Percentiles rank a stretch among this genome's conserved stretches.
Conservation (phyloP, 1,140 invertebrate species). For the Globodera rostochiensis region DNA sequence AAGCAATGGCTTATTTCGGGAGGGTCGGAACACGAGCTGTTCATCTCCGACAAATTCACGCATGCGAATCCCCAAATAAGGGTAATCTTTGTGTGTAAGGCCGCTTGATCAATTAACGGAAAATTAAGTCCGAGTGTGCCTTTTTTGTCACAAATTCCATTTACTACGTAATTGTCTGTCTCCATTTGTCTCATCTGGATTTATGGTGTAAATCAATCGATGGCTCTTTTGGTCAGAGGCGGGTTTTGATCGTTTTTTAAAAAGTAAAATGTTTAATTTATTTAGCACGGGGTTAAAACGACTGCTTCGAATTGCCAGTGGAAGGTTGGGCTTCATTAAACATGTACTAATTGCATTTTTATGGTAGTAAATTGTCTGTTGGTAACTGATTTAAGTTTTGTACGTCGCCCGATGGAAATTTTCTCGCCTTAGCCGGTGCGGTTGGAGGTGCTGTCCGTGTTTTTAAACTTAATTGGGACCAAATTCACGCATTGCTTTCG, state of each 20-base stretch:
- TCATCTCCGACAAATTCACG: slow-evolving; percentile 33
- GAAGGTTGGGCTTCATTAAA: slow-evolving; percentile 26
- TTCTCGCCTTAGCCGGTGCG: slow-evolving; percentile 19
- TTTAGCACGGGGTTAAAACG: background rate
- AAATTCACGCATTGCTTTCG: slow-evolving; percentile 5
- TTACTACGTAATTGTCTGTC: background rate
- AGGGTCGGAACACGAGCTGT: slow-evolving; percentile 49
- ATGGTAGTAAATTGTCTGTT: slow-evolving; percentile 11
- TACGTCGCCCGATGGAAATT: slow-evolving; percentile 36
- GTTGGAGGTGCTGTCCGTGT: slow-evolving; percentile 16
- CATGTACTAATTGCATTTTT: slow-evolving; percentile 7
- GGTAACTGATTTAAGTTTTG: slow-evolving; percentile 18
- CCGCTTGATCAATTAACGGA: background rate
- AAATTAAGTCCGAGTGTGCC: slow-evolving; percentile 23
- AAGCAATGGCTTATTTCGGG: slow-evolving; percentile 47
- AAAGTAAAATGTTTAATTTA: background rate
- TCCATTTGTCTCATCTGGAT: slow-evolving; percentile 5
- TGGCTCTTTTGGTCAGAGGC: slow-evolving; percentile 9
- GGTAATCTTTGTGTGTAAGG: background rate
- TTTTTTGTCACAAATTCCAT: background rate
- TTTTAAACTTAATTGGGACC: slow-evolving; percentile 6
- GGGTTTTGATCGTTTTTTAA: background rate
- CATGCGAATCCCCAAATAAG: slow-evolving; percentile 20
- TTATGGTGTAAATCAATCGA: slow-evolving; percentile 6
- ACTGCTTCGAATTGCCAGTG: slow-evolving; percentile 16